Percentiles rank a stretch among this genome's conserved stretches.
phyloP scores from a whole-genome alignment of 2,888 invertebrate species.

The Octodonta nipae region DNA sequence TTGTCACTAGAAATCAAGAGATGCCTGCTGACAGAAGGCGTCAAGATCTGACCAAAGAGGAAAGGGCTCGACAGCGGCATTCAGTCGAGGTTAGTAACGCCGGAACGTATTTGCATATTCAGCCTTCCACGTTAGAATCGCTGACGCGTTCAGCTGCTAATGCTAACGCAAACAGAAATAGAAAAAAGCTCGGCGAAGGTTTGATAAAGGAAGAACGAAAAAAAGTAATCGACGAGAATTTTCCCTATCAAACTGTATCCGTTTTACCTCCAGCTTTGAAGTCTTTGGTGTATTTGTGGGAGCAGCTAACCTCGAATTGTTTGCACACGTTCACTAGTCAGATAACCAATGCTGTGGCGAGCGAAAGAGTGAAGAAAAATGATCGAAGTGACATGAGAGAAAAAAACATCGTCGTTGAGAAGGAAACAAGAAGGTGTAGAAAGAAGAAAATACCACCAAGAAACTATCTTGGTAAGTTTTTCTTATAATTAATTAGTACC shows the following conservation, averaged over 20 bases:
- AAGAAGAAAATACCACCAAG: conserved; percentile 44
- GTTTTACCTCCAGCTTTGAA: conserved; percentile 78
- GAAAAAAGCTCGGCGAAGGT: conserved; percentile 33
- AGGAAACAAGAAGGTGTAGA: conserved; percentile 41
- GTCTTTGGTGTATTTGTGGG: conserved; percentile 81
- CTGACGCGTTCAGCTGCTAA: conserved; percentile 66
- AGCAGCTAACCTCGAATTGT: conserved; percentile 59
- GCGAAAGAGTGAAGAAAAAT: conserved; percentile 23
- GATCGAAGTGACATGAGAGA: conserved; percentile 32
- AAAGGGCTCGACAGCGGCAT: conserved; percentile 62
- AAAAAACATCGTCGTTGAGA: conserved; percentile 32
- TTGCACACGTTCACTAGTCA: conserved; percentile 54
- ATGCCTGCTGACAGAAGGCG: conserved; percentile 34
- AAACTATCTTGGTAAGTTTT: conserved; percentile 30
- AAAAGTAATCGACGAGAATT: conserved; percentile 46
- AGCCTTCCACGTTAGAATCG: conserved; percentile 64
- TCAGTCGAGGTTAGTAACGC: conserved; percentile 70
- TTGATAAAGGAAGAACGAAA: conserved; percentile 50
- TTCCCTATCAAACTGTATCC: conserved; percentile 47
- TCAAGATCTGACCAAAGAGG: conserved; percentile 42
- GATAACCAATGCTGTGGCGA: conserved; percentile 43
- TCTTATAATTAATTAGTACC: too few species aligned
- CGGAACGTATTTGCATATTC: conserved; percentile 61
- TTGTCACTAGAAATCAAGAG: conserved; percentile 49
- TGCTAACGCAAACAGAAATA: conserved; percentile 57